Base-by-base conservation (phyloP, 2,888 invertebrate species). In the Hydrotaea diabolus region DNA sequence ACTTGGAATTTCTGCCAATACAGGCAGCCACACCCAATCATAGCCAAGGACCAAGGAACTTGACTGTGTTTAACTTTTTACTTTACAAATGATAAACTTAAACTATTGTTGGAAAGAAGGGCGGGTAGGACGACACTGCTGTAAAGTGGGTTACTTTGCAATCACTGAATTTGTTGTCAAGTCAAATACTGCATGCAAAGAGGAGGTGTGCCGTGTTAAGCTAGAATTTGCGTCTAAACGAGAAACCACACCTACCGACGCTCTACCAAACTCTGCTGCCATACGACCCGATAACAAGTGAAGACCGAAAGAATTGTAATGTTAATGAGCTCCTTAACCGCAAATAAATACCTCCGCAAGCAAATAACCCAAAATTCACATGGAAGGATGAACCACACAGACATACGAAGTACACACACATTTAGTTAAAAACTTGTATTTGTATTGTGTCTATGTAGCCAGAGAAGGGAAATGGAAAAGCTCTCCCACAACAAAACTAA, bases 1-100 rank as follows among this genome's bases (percentile, higher is more conserved):
- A 36, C 66, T 62, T 21, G 31, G 31, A 62, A 62, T 62, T n/a
- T n/a, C 31, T 62, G 62, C 26, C 62, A 31, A 36, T 31, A 31
- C 2, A 62, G 15, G 39, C 39, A 39, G 11, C 8, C 8, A 1
- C 4, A 39, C 4, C 39, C 39, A 39, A 1, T 13, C 39, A 39
- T 39, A 39, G 31, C 7, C 26, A 59, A n/a, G n/a, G 5, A n/a
- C 8, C 36, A 7, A 31, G 31, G 7, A 31, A 31, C 2, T 31
- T 31, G 31, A 31, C 31, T 31, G 7, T 31, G 7, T 7, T 31
- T 2, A 7, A 2, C 31, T 31, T 31, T 59, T 59, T n/a, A 15
- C 36, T n/a, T 39, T 39, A 9, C 9, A 8, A 39, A 39, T 39
- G 13, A 39, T 62, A 31, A 36, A 17, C 31, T 62, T 1, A 62